These are phyloP conservation scores for Papilio gigon DNA, from an alignment of 2,888 invertebrate species.

Conservation along the genomic window DNA sequence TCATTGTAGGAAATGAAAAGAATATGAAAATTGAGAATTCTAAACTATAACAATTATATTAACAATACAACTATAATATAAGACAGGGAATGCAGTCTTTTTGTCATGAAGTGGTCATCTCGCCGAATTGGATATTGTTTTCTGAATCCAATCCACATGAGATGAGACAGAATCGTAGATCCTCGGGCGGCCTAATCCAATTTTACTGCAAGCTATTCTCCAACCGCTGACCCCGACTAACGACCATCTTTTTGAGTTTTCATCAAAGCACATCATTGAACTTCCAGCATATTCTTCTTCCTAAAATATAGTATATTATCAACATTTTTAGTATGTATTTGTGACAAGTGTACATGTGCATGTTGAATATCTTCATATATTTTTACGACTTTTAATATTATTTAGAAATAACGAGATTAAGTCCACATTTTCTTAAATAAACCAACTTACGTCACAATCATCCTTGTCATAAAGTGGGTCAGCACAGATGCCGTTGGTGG, in stretches of 20 bases:
- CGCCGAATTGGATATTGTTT: conserved; percentile 84
- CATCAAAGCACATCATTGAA: conserved; percentile 90
- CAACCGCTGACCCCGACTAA: conserved; percentile 91
- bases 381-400: too few species aligned
- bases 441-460: conserved; percentile 92
- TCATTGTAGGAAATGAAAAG: conserved; percentile 36
- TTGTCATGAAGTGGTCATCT: conserved; percentile 61
- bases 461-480: conserved; percentile 90
- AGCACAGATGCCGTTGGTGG: conserved; percentile 91
- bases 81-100: conserved; percentile 63
- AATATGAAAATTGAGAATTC: conserved; percentile 28
- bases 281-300: conserved; percentile 95
- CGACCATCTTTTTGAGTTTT: conserved; percentile 88
- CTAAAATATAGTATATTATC: conserved; percentile 65
- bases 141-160: conserved; percentile 92
- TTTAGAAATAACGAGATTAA: too few species aligned
- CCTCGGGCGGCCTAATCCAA: conserved; percentile 89
- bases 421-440: not conserved
- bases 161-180: conserved; percentile 92
- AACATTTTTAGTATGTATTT: too few species aligned
- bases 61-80: conserved; percentile 39
- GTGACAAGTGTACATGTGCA: too few species aligned
- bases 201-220: conserved; percentile 92
- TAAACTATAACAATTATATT: conserved; percentile 46
- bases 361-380: too few species aligned